Conservation (phyloP, 1,140 invertebrate species). For the Drosophila ogumai region DNA sequence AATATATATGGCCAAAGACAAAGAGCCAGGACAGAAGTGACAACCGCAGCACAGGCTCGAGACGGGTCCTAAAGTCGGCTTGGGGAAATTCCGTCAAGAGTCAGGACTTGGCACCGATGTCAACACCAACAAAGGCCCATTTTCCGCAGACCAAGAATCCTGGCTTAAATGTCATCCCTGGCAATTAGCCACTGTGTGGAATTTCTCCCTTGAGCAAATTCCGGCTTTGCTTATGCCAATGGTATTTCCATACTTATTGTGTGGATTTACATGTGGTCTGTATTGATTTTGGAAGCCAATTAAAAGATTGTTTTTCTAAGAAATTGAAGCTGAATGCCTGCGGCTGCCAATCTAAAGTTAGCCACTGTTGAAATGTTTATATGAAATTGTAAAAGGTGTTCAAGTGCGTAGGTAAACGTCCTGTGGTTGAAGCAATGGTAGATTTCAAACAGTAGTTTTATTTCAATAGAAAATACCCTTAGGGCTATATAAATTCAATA, state of each 20-base stretch:
- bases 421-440: background rate
- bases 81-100: conserved; percentile 3
- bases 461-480: background rate
- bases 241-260: conserved; percentile 14
- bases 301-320: conserved; percentile 18
- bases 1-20: conserved; percentile 27
- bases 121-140: background rate
- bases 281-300: conserved; percentile 24
- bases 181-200: conserved; percentile 19
- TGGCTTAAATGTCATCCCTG: background rate
- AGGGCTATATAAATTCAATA: background rate
- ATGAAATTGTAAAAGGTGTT: background rate
- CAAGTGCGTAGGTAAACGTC: background rate
- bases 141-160: background rate
- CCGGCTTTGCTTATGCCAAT: conserved; percentile 4
- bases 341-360: background rate
- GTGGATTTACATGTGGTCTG: background rate
- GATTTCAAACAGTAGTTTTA: background rate
- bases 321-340: conserved; percentile 25
- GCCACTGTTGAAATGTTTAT: background rate
- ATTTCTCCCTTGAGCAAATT: background rate
- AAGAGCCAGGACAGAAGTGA: conserved; percentile 37
- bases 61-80: background rate
- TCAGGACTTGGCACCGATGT: background rate
- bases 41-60: conserved; percentile 23